Percentiles rank a stretch among this genome's conserved stretches.
Conservation (phyloP, 1,140 invertebrate genomes). For the Drosophila melanica region DNA sequence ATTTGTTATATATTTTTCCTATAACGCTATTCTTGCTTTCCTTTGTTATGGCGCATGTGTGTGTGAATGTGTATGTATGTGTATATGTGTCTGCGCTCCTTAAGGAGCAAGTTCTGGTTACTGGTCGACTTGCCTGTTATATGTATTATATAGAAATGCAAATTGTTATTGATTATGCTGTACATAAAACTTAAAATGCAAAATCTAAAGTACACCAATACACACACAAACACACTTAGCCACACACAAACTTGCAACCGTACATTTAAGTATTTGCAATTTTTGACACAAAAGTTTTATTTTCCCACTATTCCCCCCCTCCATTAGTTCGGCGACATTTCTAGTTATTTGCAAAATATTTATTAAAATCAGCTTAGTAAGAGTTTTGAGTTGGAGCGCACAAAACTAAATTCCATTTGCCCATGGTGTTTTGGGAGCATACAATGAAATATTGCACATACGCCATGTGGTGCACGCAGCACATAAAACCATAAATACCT, state of each 20-base stretch:
- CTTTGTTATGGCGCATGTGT: slow-evolving; percentile 33
- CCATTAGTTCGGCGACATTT: not conserved
- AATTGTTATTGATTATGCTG: slow-evolving; percentile 80
- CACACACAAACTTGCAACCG: slow-evolving; percentile 7
- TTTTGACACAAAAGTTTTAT: slow-evolving; percentile 40
- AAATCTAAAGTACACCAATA: slow-evolving; percentile 39
- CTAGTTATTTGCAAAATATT: slow-evolving; percentile 15
- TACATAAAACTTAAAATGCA: slow-evolving; percentile 60
- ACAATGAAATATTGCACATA: slow-evolving; percentile 66
- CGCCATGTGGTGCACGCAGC: slow-evolving; percentile 30
- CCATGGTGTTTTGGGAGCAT: slow-evolving; percentile 26
- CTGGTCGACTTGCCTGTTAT: slow-evolving; percentile 42
- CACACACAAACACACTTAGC: slow-evolving; percentile 24
- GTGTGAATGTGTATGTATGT: slow-evolving; percentile 1
- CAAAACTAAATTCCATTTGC: slow-evolving; percentile 56
- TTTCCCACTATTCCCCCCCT: too few relatives aligned
- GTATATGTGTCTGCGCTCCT: slow-evolving; percentile 20
- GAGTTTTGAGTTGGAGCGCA: not conserved
- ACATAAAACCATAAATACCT: slow-evolving; percentile 53
- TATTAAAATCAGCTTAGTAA: slow-evolving; percentile 41
- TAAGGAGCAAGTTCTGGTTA: slow-evolving; percentile 26
- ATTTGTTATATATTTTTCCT: slow-evolving; percentile 44
- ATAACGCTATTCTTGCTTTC: slow-evolving; percentile 20
- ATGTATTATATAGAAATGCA: slow-evolving; percentile 63
- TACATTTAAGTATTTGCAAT: slow-evolving; percentile 54